These are phyloP conservation scores for Luscinia luscinia DNA, from an alignment of 2,797 vertebrate species.

Conservation along the genomic window DNA sequence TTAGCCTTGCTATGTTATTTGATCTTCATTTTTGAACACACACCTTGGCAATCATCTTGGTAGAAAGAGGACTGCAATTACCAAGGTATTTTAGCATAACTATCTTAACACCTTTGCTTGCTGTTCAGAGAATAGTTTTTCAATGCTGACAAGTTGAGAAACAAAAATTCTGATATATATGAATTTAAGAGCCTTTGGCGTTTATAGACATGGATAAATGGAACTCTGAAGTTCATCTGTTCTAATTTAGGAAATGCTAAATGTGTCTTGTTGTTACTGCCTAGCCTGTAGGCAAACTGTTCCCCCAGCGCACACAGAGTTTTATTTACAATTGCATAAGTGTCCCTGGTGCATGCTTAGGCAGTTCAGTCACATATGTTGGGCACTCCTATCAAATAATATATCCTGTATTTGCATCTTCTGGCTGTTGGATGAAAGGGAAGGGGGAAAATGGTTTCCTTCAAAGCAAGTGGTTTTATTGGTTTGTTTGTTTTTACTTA, in stretches of 20 bases:
- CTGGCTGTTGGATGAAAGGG: not conserved
- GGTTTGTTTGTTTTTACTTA: not conserved
- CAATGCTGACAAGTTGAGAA: not conserved
- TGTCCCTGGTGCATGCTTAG: not conserved
- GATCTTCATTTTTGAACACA: not conserved
- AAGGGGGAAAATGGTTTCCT: not conserved
- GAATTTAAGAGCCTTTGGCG: not conserved
- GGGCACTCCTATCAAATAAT: not conserved
- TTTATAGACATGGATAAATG: not conserved
- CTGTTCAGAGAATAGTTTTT: not conserved
- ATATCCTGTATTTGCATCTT: not conserved
- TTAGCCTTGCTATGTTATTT: not conserved
- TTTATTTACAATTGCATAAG: not conserved
- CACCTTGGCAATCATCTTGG: not conserved
- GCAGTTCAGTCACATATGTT: not conserved
- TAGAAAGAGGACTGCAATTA: not conserved
- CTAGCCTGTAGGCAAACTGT: not conserved
- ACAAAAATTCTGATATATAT: not conserved
- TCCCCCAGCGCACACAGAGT: not conserved
- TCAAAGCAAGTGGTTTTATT: not conserved
- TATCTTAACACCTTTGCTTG: not conserved
- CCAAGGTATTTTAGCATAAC: not conserved
- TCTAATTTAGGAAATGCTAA: slow-evolving; percentile 17
- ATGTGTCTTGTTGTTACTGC: not conserved
- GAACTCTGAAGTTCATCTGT: slow-evolving; percentile 9